These are phyloP conservation scores for Eupithecia centaureata DNA, from an alignment of 2,888 invertebrate species.

Conservation along the genomic window DNA sequence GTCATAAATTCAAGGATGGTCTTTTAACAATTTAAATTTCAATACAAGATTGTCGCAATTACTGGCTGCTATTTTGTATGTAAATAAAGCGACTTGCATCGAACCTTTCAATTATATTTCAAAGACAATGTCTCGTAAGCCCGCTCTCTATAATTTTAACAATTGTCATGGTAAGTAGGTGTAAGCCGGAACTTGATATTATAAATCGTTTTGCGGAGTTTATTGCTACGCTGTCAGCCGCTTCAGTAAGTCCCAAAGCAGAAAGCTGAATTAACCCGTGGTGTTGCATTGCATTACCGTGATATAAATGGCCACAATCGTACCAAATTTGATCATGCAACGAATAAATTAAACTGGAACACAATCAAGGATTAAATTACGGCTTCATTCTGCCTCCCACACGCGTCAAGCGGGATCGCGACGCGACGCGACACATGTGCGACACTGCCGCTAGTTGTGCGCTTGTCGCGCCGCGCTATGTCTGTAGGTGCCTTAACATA, in stretches of 20 bases:
- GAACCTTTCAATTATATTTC: conserved; percentile 45
- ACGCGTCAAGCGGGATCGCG: conserved; percentile 48
- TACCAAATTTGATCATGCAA: conserved; percentile 80
- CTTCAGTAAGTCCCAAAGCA: conserved; percentile 47
- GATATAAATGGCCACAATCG: conserved; percentile 76
- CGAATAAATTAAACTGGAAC: conserved; percentile 81
- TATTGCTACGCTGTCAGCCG: conserved; percentile 44
- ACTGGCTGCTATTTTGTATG: conserved; percentile 54
- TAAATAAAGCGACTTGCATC: conserved; percentile 51
- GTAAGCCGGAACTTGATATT: conserved; percentile 29
- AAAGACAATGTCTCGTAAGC: conserved; percentile 50
- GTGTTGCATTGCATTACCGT: conserved; percentile 57
- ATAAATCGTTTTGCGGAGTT: conserved; percentile 33
- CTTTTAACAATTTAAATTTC: conserved; percentile 54
- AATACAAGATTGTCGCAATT: conserved; percentile 53
- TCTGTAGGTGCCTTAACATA: conserved; percentile 77
- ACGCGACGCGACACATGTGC: conserved; percentile 72
- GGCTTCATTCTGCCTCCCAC: conserved; percentile 80
- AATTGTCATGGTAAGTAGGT: conserved; percentile 42
- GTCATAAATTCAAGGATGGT: conserved; percentile 57
- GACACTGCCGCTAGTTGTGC: conserved; percentile 57
- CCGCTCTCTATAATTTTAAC: conserved; percentile 51
- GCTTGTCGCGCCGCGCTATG: conserved; percentile 50
- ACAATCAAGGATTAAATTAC: conserved; percentile 83
- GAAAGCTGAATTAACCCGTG: conserved; percentile 63